Base-by-base conservation (phyloP, 1,140 invertebrate genomes). In the Pseudomyrmex cubaensis region DNA sequence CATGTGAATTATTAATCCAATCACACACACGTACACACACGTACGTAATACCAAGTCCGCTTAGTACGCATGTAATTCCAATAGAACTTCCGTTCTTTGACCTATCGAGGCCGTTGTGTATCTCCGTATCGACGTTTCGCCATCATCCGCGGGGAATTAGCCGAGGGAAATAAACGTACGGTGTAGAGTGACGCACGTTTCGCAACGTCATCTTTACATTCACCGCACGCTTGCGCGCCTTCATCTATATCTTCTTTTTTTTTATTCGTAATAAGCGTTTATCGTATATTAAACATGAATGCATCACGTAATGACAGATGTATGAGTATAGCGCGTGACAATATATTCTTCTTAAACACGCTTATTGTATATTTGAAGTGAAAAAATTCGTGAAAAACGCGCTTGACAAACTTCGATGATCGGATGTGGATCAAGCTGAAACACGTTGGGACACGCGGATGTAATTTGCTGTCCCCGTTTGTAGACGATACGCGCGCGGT, bases 81-180 rank as follows among this genome's bases (percentile, higher is more conserved):
- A 89, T 82, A 88, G 70, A 61, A 88, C 77, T 85, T 62, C 84
- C 75, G 87, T 89, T 63, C 87, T 89, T 88, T 89, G 87, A 89
- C 87, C 87, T 80, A 62, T 83, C 87, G 57, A 69, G 59, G 66
- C 59, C 83, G 75, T 85, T 75, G 10, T 74, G 66, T 17, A 46
- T 48, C 22, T 56, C 2, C n/a, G n/a, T 54, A 48, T 72, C 22
- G 67, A 50, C 25, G 50, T 67, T 78, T 78, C 64, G 12, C 64
- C 76, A 59, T 59, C 64, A 35, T 72, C 44, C 44, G 20, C 54
- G 66, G 66, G 66, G 54, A 15, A 70, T 80, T 52, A 22, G 44
- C 64, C 56, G 44, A 50, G 22, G 44, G 44, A 46, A 72, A 59
- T 25, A 35, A 35, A 35, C 35, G 35, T 35, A 35, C 25, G 44